These are phyloP conservation scores for Lamellibrachia satsuma DNA, from an alignment of 2,888 invertebrate species.

Conservation along the genomic window DNA sequence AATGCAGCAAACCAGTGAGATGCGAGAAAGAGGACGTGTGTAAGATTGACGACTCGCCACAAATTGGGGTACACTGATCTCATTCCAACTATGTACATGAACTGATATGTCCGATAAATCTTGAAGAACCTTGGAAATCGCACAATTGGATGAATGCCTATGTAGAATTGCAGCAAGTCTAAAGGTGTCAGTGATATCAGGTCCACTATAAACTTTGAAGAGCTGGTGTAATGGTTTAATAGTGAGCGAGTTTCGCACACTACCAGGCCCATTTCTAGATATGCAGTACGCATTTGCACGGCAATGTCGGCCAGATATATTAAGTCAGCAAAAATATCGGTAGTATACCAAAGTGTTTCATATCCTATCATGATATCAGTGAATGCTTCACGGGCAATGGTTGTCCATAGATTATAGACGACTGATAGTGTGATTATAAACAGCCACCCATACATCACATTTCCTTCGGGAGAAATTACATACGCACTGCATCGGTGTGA, in stretches of 20 bases:
- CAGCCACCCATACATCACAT: constrained; percentile 95
- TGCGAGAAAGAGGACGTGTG: constrained; percentile 91
- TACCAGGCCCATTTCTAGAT: constrained; percentile 93
- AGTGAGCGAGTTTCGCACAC: constrained; percentile 90
- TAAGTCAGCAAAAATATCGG: constrained; percentile 84
- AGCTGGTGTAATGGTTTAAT: constrained; percentile 86
- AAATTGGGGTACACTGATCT: constrained; percentile 94
- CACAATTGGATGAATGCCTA: constrained; percentile 77
- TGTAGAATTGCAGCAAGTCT: constrained; percentile 85
- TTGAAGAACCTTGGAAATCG: constrained; percentile 71
- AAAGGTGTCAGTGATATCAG: constrained; percentile 83
- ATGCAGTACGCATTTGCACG: constrained; percentile 92
- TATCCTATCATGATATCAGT: constrained; percentile 78
- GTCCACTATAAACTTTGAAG: constrained; percentile 86
- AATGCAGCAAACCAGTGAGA: constrained; percentile 99
- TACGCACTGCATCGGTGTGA: neutral
- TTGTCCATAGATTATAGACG: constrained; percentile 93
- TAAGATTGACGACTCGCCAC: constrained; percentile 94
- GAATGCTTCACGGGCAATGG: constrained; percentile 93
- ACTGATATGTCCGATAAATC: constrained; percentile 82
- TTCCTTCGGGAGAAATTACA: constrained; percentile 92
- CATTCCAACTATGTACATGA: constrained; percentile 95
- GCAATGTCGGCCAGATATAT: constrained; percentile 88
- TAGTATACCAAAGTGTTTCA: constrained; percentile 53
- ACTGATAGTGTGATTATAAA: constrained; percentile 88